A percentile compares a stretch with the other conserved stretches of the same genome.
Conservation (phyloP, 2,113 vertebrate species). For the Pseudopodoces humilis region DNA sequence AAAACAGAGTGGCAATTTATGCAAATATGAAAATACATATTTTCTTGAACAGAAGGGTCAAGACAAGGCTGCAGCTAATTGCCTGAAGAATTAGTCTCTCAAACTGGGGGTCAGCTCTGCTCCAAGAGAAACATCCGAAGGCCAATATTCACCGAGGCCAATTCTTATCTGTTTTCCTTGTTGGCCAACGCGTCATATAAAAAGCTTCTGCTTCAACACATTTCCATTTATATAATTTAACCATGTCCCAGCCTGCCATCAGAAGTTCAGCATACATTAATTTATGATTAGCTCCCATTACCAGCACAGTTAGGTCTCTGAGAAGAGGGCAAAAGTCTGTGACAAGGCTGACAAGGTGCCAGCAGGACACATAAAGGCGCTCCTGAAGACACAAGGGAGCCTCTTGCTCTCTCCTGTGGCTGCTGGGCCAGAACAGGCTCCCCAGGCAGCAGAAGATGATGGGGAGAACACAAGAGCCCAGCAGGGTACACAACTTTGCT, state of each 20-base stretch:
- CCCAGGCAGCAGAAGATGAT: neutral
- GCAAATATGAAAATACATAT: neutral
- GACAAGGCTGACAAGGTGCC: neutral
- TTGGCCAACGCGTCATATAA: neutral
- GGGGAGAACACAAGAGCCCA: neutral
- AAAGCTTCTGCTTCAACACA: conserved; percentile 15
- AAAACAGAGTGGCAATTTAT: neutral
- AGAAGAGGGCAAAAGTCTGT: neutral
- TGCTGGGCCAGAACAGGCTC: neutral
- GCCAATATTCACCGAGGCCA: fast-evolving
- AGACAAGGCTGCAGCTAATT: neutral
- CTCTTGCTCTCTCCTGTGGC: fast-evolving
- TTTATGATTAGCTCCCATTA: neutral
- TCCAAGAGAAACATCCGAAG: neutral
- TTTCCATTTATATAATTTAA: neutral
- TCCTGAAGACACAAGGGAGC: neutral
- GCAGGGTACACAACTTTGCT: neutral
- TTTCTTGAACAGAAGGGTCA: neutral
- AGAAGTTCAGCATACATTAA: neutral
- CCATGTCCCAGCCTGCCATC: neutral
- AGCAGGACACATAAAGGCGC: neutral
- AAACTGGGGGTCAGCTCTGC: neutral
- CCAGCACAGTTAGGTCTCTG: neutral
- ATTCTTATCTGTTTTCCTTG: neutral
- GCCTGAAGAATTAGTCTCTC: neutral